These are phyloP conservation scores for Taxidea taxus DNA, from an alignment of 2,113 vertebrate species.

Conservation along the genomic window DNA sequence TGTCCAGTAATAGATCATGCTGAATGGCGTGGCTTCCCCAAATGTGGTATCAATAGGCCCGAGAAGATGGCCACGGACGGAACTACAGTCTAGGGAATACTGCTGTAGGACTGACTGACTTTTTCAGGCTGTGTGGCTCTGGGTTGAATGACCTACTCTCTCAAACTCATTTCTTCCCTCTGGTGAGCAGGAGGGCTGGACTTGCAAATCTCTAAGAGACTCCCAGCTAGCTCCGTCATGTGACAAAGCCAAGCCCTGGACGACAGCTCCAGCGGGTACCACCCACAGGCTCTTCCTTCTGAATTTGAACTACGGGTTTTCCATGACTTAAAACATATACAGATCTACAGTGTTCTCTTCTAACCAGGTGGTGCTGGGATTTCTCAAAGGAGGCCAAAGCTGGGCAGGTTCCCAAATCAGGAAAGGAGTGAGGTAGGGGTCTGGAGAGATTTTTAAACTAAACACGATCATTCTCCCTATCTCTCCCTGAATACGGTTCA, in stretches of 20 bases:
- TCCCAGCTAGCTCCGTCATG: neutral
- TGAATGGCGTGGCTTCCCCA: constrained; percentile 45
- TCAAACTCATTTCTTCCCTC: neutral
- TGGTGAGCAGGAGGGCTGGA: neutral
- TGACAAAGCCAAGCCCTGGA: neutral
- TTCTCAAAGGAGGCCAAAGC: neutral
- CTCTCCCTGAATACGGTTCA: neutral
- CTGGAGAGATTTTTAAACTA: neutral
- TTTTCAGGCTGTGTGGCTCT: neutral
- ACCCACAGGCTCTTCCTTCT: neutral
- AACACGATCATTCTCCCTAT: neutral
- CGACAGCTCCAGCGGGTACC: neutral
- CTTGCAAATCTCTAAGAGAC: neutral
- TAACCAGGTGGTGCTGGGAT: neutral
- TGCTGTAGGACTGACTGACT: rapidly evolving
- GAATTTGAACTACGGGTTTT: neutral
- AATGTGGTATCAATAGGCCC: neutral
- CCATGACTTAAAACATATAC: neutral
- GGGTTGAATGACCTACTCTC: neutral
- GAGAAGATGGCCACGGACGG: neutral
- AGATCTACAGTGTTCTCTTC: neutral
- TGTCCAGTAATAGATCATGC: neutral
- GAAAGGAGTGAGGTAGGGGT: neutral
- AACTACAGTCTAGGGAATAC: neutral
- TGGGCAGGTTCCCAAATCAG: neutral